Conservation (phyloP, 2,888 invertebrate species). For the Apoderus coryli region DNA sequence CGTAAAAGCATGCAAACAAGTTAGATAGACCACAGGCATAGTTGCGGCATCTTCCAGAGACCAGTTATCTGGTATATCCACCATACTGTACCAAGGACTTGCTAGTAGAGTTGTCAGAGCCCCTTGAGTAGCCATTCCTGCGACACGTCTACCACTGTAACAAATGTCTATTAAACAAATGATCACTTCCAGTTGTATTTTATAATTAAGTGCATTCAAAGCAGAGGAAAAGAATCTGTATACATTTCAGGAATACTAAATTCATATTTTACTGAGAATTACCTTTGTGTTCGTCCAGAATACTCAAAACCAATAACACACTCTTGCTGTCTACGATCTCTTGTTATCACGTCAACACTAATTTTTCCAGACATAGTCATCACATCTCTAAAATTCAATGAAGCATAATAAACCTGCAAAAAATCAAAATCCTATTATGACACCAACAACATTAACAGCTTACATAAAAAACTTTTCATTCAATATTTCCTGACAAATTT, state of each 20-base stretch:
- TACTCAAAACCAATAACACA: slow-evolving; percentile 54
- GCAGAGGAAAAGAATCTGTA: no score
- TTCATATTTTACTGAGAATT: slow-evolving; percentile 1
- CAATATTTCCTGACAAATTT: slow-evolving; percentile 1
- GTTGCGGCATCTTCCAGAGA: slow-evolving; percentile 43
- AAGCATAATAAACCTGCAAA: slow-evolving; percentile 13
- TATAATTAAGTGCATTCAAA: no score
- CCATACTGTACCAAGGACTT: slow-evolving; percentile 32
- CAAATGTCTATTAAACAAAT: no score
- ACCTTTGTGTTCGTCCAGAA: slow-evolving; percentile 32
- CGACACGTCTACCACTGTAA: slow-evolving; percentile 23
- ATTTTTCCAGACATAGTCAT: slow-evolving; percentile 88
- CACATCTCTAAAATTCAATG: slow-evolving; percentile 50
- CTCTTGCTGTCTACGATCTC: slow-evolving; percentile 45
- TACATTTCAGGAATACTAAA: no score
- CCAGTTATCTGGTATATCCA: slow-evolving; percentile 41
- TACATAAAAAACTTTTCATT: slow-evolving; percentile 1
- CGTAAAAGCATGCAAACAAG: slow-evolving; percentile 25
- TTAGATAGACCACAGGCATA: slow-evolving; percentile 45
- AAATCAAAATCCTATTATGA: background rate
- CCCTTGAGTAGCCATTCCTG: slow-evolving; percentile 35
- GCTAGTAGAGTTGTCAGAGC: slow-evolving; percentile 41
- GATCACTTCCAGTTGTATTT: no score
- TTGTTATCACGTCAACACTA: slow-evolving; percentile 63
- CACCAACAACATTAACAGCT: background rate